Evolutionary conservation across 2,888 invertebrate species (phyloP).

Genomic region (Lepas anatifera): DNA sequence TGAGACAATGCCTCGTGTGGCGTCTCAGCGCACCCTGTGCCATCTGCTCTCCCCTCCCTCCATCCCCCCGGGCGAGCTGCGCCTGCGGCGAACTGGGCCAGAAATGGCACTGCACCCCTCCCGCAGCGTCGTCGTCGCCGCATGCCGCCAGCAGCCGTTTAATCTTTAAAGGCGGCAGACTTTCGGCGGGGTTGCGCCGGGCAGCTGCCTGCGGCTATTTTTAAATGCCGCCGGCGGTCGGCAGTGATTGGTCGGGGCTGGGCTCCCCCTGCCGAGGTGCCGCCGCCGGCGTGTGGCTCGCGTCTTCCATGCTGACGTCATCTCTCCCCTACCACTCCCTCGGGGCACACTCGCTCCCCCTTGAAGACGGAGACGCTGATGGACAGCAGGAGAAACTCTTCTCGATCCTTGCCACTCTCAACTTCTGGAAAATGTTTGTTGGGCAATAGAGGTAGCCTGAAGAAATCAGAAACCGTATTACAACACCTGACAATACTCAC

Average conservation of each 20-base stretch:
- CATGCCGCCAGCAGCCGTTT: background rate
- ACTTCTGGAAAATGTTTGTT: too few species aligned
- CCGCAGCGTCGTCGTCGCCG: background rate
- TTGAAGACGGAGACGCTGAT: background rate
- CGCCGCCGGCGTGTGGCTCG: background rate
- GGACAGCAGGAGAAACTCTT: too few species aligned
- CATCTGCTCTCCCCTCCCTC: too few species aligned
- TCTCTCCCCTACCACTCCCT: background rate
- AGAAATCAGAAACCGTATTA: too few species aligned
- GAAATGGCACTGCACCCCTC: background rate
- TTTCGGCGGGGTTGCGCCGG: background rate
- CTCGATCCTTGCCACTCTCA: too few species aligned
- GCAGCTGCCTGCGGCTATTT: slow-evolving; percentile 6
- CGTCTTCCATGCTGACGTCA: slow-evolving; percentile 1
- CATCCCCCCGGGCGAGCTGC: background rate
- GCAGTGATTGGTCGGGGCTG: too few species aligned
- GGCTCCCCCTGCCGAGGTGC: background rate
- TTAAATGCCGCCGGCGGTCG: background rate
- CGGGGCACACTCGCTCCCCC: too few species aligned
- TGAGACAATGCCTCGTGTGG: too few species aligned
- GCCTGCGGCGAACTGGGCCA: background rate
- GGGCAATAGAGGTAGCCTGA: too few species aligned
- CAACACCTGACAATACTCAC: too few species aligned
- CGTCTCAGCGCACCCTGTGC: too few species aligned
- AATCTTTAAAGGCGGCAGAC: slow-evolving; percentile 1